Evolutionary conservation across 92 coral and sea anemone genomes (phyloP), one percentile per base, ranked within the genome.

Genomic region (Porites rus): DNA sequence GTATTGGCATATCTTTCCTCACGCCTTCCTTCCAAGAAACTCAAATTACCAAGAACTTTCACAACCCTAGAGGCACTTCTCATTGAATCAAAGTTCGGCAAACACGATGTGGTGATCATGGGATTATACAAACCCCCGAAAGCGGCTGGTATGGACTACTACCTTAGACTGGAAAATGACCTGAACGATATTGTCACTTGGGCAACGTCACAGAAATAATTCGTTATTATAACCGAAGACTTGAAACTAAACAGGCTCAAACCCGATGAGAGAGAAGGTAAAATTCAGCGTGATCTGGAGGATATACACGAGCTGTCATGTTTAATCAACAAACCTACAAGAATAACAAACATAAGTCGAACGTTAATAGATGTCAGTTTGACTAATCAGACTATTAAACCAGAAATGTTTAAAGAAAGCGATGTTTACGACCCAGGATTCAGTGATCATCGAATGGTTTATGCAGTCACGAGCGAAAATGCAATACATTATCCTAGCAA

Each of bases 351-450:
- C 14, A 78, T 10, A 28, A 78, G 79, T 67, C 72, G 69, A 63
- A 91, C 94, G 9, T 74, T 91, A 43, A 22, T 91, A 19, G 90
- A 80, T 84, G 91, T 87, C 19, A 84, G 75, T 22, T 46, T 87
- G 31, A 64, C 65, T 43, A 84, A 84, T 11, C 28, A 25, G 28
- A 25, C 1, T 25, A 25, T 1, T 25, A 25, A 25, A 72, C 65
- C 78, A 46, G 86, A 82, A 56, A 53, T 51, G 62, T 82, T 82
- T 56, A 82, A 53, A 69, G 66, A 69, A 16, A 22, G 78, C 77
- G 50, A 58, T 68, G 86, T 82, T 82, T 82, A 50, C 65, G 65
- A 82, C 63, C 86, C 68, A 2, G 79, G 77, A 69, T 53, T 82
- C 38, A 71, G 86, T 69, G 78, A 82, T 82, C 78, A 82, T 19